Evolutionary conservation across 2,797 vertebrate species (phyloP).

Genomic region (Austrolebias charrua): DNA sequence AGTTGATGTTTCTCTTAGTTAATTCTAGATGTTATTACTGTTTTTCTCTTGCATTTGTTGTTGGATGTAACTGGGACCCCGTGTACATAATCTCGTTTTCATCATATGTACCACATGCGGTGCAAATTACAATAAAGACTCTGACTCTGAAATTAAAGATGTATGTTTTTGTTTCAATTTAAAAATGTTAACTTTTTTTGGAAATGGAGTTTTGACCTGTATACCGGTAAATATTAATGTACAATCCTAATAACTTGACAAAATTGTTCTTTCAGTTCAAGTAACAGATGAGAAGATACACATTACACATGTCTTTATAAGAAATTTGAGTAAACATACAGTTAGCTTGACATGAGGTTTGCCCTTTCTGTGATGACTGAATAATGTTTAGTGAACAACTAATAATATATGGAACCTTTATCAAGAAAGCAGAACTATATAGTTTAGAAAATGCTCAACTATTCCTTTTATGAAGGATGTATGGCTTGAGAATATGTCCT

Average conservation of each 20-base stretch:
- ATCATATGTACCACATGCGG: too few relatives aligned
- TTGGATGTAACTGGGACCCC: too few relatives aligned
- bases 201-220: conserved; percentile 8
- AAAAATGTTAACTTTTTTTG: not conserved
- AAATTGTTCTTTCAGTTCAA: conserved; percentile 1
- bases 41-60: too few relatives aligned
- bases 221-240: conserved; percentile 27
- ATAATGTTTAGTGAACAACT: conserved; percentile 3
- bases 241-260: conserved; percentile 25
- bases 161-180: not conserved
- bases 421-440: not conserved
- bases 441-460: conserved; percentile 3
- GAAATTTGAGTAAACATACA: conserved; percentile 6
- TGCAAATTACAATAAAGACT: too few relatives aligned
- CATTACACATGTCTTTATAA: not conserved
- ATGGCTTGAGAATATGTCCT: conserved; percentile 2
- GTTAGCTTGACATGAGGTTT: conserved; percentile 14
- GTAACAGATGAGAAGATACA: conserved; percentile 6
- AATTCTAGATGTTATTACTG: too few relatives aligned
- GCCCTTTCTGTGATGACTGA: conserved; percentile 9
- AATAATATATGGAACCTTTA: not conserved
- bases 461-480: conserved; percentile 3
- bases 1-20: too few relatives aligned
- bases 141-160: not conserved
- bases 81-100: too few relatives aligned